Conservation (phyloP, 2,113 vertebrate genomes). For the Axis porcinus region DNA sequence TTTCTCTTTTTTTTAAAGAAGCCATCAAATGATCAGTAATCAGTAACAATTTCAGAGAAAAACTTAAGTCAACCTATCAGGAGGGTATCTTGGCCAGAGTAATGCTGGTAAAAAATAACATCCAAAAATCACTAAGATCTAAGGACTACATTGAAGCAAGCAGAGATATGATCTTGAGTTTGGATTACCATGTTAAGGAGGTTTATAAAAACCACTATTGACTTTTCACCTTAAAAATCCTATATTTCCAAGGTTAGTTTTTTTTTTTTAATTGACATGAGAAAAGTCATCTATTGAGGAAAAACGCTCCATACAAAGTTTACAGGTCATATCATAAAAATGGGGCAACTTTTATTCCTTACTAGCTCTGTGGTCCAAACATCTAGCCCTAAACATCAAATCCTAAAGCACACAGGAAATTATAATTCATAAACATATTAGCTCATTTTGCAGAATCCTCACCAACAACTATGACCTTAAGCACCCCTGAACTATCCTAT, state of each 20-base stretch:
- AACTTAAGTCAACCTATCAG: not conserved
- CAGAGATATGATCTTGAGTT: not conserved
- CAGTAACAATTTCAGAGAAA: not conserved
- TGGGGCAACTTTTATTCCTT: not conserved
- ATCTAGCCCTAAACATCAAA: not conserved
- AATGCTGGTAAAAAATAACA: not conserved
- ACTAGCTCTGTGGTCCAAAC: not conserved
- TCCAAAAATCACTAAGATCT: not conserved
- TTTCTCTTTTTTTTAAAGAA: not conserved
- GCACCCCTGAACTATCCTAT: not conserved
- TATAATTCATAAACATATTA: not conserved
- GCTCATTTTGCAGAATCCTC: not conserved
- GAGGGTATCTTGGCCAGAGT: not conserved
- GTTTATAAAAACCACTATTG: not conserved
- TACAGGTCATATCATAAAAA: not conserved
- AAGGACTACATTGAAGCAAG: not conserved
- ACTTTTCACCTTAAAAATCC: slow-evolving; percentile 25
- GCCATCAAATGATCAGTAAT: not conserved
- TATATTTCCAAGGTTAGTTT: slow-evolving; percentile 17
- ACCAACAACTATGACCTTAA: not conserved
- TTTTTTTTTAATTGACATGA: not conserved
- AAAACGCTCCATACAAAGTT: not conserved
- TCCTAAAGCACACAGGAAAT: not conserved
- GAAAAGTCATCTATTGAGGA: not conserved
- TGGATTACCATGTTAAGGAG: not conserved